Conservation (phyloP, 2,888 invertebrate species). For the Yponomeuta sedellus region DNA sequence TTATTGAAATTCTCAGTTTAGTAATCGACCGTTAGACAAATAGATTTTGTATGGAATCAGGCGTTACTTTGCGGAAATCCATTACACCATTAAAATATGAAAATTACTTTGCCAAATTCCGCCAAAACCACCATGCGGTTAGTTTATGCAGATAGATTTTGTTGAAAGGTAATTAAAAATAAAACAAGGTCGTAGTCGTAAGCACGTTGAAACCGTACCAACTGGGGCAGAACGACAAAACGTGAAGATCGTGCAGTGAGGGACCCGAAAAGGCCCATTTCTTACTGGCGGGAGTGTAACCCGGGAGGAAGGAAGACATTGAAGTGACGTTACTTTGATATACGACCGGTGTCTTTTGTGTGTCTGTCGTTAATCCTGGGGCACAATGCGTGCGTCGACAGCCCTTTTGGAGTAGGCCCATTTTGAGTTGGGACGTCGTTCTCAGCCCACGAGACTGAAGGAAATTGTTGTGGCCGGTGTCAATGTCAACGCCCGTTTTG, state of each 20-base stretch:
- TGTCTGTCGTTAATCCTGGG: conserved; percentile 65
- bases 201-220: background rate
- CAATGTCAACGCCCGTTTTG: background rate
- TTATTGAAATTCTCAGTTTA: too few relatives aligned
- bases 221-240: background rate
- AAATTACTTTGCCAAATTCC: too few relatives aligned
- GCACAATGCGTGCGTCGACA: conserved; percentile 61
- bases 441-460: background rate
- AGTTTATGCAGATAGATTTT: too few relatives aligned
- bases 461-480: conserved; percentile 8
- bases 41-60: too few relatives aligned
- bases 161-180: background rate
- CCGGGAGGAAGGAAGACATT: conserved; percentile 71
- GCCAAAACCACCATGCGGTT: too few relatives aligned
- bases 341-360: conserved; percentile 70
- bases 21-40: too few relatives aligned
- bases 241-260: background rate
- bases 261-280: conserved; percentile 53
- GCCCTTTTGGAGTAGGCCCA: conserved; percentile 47
- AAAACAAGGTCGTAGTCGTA: background rate
- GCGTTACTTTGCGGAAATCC: too few relatives aligned
- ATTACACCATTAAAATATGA: too few relatives aligned
- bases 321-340: conserved; percentile 75
- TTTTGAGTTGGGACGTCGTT: conserved; percentile 36
- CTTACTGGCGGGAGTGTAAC: conserved; percentile 54